Percentiles rank a stretch among this genome's conserved stretches.
Conservation (phyloP, 92 coral and sea anemone genomes). For the Porites cylindrica region DNA sequence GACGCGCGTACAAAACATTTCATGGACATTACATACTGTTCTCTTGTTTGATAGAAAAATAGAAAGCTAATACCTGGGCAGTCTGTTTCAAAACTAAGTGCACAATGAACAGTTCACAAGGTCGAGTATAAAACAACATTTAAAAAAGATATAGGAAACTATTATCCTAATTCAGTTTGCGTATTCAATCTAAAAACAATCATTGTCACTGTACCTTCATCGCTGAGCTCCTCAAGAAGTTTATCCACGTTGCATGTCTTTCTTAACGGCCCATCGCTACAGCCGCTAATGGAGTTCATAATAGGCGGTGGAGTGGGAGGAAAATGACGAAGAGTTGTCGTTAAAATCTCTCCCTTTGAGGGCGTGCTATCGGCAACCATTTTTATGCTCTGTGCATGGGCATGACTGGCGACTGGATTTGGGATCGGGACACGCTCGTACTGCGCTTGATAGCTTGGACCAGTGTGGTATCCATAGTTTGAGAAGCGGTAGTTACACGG, state of each 20-base stretch:
- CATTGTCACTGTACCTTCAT: slow-evolving; percentile 30
- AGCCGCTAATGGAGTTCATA: not conserved
- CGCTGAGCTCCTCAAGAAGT: slow-evolving; percentile 28
- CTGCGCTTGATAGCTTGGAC: slow-evolving; percentile 9
- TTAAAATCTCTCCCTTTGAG: slow-evolving; percentile 12
- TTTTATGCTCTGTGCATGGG: not conserved
- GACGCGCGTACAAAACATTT: no score
- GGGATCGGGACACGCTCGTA: slow-evolving; percentile 31
- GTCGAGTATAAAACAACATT: slow-evolving; percentile 37
- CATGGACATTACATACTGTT: not conserved
- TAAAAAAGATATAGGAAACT: slow-evolving; percentile 22
- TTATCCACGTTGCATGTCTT: slow-evolving; percentile 23
- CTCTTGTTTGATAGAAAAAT: not conserved
- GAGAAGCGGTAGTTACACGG: slow-evolving; percentile 18
- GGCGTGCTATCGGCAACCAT: slow-evolving; percentile 39
- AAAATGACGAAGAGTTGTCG: slow-evolving; percentile 40
- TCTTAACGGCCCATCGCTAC: not conserved
- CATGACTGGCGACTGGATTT: not conserved
- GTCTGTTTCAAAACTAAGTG: not conserved
- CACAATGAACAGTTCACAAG: slow-evolving; percentile 34
- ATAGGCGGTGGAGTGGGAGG: slow-evolving; percentile 30
- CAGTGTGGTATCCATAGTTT: slow-evolving; percentile 22
- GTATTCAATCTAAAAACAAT: slow-evolving; percentile 1
- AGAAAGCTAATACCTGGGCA: not conserved
- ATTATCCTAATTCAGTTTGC: not conserved